Percentiles rank a stretch among this genome's conserved stretches.
Evolutionary conservation across 2,888 invertebrate genomes (phyloP).

Genomic region (Lydus trimaculatus): DNA sequence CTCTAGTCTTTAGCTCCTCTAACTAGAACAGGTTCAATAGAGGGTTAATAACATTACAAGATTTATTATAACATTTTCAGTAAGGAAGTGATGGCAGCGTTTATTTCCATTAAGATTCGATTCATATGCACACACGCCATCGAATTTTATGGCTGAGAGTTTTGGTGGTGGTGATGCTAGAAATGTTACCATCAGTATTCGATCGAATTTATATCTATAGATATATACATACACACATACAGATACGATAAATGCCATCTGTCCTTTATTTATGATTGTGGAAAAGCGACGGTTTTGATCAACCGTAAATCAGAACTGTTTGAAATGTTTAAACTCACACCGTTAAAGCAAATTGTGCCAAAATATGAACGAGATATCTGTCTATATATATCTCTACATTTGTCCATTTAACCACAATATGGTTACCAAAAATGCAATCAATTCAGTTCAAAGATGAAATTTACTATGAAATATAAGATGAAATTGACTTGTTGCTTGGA

Average conservation of each 20-base stretch:
- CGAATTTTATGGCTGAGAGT: constrained; percentile 21
- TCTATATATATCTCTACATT: background rate
- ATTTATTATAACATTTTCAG: constrained; percentile 3
- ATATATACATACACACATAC: background rate
- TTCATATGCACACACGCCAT: constrained; percentile 39
- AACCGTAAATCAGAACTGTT: constrained; percentile 8
- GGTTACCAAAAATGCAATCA: background rate
- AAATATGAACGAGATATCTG: background rate
- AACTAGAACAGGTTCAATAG: background rate
- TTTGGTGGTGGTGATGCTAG: background rate
- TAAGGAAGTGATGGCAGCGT: constrained; percentile 21
- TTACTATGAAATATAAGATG: background rate
- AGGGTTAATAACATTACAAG: background rate
- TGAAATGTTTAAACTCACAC: background rate
- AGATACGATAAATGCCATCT: constrained; percentile 24
- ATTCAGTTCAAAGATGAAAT: background rate
- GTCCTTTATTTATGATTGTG: constrained; percentile 25
- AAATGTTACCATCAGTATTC: constrained; percentile 15
- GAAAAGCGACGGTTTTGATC: constrained; percentile 9
- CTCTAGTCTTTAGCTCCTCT: background rate
- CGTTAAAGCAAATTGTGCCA: background rate
- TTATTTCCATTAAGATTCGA: constrained; percentile 43
- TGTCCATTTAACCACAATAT: background rate
- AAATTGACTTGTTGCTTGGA: constrained; percentile 3
- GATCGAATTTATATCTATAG: background rate